Evolutionary conservation across 1,140 invertebrate genomes (phyloP), one percentile per base, ranked within the genome.

Genomic region (Halesus radiatus): DNA sequence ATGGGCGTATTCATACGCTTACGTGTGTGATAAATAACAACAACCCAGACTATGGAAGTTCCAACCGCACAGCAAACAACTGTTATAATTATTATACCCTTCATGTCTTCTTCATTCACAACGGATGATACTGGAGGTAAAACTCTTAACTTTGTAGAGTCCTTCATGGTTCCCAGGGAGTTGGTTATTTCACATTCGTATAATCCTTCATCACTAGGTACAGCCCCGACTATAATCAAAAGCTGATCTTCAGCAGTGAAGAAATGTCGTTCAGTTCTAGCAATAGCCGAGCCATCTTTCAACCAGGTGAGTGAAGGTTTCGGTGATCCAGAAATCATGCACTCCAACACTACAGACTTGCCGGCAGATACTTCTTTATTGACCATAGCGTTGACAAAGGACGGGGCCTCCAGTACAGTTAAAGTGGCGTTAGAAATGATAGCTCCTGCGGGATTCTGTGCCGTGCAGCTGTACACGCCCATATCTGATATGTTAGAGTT

Each of bases 391-490:
- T 95, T 96, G 8, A 93, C 92, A 89, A 97, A 97, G 2, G 93
- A 94, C 22, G 97, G 96, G 74, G 94, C 93, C 89, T 98, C 96
- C 93, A 89, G 90, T 37, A 98, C 96, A 81, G 93, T 94, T 2
- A 99, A 88, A n/a, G 94, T 95, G 0, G 96, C 96, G 91, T 98
- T 98, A 2, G 96, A 93, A 70, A 95, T 92, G 22, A 97, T 94
- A 58, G 92, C 92, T 1, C 97, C 97, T 18, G 97, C 98, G 18
- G 93, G 89, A 89, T 98, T 99, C 84, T 94, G 92, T 0, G 98
- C 98, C 6, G 94, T 97, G 88, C 98, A 99, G 37, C 95, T 98
- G 85, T 99, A 99, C 3, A 97, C 90, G 2, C 98, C 98, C 85
- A 94, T 94, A 87, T 99, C 98, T 52, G 91, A 92, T 0, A 93